These are phyloP conservation scores for Pavo muticus DNA, from an alignment of 2,113 vertebrate genomes.

Conservation along the genomic window DNA sequence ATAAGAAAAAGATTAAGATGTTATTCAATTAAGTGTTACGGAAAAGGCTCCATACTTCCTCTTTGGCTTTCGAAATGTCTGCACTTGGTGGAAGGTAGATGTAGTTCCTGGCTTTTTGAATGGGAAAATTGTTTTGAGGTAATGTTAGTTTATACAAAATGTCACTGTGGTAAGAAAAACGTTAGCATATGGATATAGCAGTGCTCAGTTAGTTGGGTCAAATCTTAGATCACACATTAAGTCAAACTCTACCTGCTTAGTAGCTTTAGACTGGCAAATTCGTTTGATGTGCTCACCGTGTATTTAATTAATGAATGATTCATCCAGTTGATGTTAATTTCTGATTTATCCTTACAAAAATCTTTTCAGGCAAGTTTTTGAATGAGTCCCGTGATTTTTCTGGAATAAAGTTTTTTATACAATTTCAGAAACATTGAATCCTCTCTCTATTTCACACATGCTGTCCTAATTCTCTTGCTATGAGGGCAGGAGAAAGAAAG, in stretches of 20 bases:
- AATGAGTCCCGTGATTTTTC: slow-evolving; percentile 2
- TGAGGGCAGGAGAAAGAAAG: background rate
- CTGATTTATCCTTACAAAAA: background rate
- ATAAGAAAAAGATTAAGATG: background rate
- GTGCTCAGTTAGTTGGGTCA: background rate
- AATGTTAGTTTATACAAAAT: background rate
- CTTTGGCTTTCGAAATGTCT: background rate
- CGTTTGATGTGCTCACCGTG: background rate
- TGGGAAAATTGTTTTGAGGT: background rate
- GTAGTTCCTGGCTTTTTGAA: background rate
- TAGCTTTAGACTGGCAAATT: background rate
- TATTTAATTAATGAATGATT: background rate
- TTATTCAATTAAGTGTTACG: background rate
- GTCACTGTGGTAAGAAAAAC: background rate
- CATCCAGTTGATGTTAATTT: background rate
- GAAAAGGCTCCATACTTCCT: background rate
- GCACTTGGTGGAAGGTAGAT: background rate
- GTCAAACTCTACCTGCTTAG: background rate
- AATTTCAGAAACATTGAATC: background rate
- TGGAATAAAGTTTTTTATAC: slow-evolving; percentile 4
- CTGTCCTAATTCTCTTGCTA: background rate
- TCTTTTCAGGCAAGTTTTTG: background rate
- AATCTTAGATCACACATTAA: background rate
- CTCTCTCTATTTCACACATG: background rate
- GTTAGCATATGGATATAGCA: accelerated